A percentile compares a stretch with the other conserved stretches of the same genome.
These are phyloP conservation scores for Cabera pusaria DNA, from an alignment of 2,888 invertebrate genomes.

Conservation along the genomic window DNA sequence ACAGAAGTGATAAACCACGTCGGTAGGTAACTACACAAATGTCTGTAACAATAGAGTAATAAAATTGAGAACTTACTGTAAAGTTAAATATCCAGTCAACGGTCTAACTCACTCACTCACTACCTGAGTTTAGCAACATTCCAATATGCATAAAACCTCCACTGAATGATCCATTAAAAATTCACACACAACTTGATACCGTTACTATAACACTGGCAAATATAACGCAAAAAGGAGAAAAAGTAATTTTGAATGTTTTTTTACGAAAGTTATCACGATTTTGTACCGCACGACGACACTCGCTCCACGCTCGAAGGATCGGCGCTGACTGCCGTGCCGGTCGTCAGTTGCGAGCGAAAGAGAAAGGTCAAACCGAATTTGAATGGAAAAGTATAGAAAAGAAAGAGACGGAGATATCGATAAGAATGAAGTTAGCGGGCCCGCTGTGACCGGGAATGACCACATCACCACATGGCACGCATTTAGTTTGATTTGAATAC, in stretches of 20 bases:
- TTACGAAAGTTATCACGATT: constrained; percentile 72
- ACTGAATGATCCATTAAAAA: constrained; percentile 29
- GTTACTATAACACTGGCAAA: constrained; percentile 27
- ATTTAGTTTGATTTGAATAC: constrained; percentile 44
- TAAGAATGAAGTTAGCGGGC: constrained; percentile 63
- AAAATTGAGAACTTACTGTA: constrained; percentile 27
- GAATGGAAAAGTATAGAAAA: constrained; percentile 40
- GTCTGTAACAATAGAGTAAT: constrained; percentile 19
- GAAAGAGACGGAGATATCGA: constrained; percentile 47
- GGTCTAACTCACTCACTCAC: constrained; percentile 23
- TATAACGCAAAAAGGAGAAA: constrained; percentile 43
- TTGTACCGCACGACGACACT: constrained; percentile 38
- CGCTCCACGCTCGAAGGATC: constrained; percentile 30
- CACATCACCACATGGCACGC: constrained; percentile 80
- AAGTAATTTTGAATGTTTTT: constrained; percentile 59
- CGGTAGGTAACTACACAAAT: neutral
- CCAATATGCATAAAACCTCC: constrained; percentile 52
- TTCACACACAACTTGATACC: constrained; percentile 32
- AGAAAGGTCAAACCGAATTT: constrained; percentile 54
- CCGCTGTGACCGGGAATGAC: constrained; percentile 66
- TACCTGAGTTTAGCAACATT: constrained; percentile 66
- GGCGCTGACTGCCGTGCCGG: constrained; percentile 61
- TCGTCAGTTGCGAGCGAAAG: constrained; percentile 62
- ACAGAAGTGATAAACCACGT: neutral
- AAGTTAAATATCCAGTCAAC: constrained; percentile 37